phyloP scores from a whole-genome alignment of 2,888 invertebrate genomes.

The Subacronicta megacephala region DNA sequence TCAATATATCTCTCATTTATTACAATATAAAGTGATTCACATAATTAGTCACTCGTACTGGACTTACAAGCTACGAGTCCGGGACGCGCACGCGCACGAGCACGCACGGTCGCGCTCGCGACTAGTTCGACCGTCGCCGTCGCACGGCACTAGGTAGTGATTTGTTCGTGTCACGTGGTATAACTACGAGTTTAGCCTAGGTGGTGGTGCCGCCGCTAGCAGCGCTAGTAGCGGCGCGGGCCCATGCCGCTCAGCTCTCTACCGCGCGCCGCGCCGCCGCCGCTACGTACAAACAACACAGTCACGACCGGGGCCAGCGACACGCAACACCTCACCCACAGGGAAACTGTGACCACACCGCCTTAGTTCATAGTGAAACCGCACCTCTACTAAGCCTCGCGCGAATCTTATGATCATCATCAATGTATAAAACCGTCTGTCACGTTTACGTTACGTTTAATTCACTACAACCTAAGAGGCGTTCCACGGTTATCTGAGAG shows the following conservation, averaged over 20 bases:
- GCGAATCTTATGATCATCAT: slow-evolving; percentile 12
- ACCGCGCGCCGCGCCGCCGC: slow-evolving; percentile 80
- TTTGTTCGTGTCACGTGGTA: slow-evolving; percentile 54
- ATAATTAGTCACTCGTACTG: slow-evolving; percentile 66
- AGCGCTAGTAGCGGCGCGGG: slow-evolving; percentile 80
- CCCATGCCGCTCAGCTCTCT: slow-evolving; percentile 73
- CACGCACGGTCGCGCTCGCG: slow-evolving; percentile 23
- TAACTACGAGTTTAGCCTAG: slow-evolving; percentile 55
- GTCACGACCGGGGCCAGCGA: slow-evolving; percentile 46
- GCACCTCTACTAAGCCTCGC: slow-evolving; percentile 30
- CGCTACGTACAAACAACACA: slow-evolving; percentile 71
- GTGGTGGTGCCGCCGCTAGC: slow-evolving; percentile 54
- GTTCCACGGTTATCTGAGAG: slow-evolving; percentile 64
- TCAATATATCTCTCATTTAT: slow-evolving; percentile 71
- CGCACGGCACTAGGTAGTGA: slow-evolving; percentile 42
- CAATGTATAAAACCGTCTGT: slow-evolving; percentile 21
- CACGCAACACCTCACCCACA: slow-evolving; percentile 22
- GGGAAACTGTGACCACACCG: slow-evolving; percentile 51
- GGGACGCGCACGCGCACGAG: slow-evolving; percentile 44
- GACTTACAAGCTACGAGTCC: slow-evolving; percentile 60
- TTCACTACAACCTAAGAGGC: slow-evolving; percentile 72
- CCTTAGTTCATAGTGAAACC: slow-evolving; percentile 65
- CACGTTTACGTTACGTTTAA: slow-evolving; percentile 20
- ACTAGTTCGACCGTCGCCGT: slow-evolving; percentile 40
- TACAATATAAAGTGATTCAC: slow-evolving; percentile 71